These are phyloP conservation scores for Thoracochromis brauschi DNA, from an alignment of 2,113 vertebrate species.

Conservation along the genomic window DNA sequence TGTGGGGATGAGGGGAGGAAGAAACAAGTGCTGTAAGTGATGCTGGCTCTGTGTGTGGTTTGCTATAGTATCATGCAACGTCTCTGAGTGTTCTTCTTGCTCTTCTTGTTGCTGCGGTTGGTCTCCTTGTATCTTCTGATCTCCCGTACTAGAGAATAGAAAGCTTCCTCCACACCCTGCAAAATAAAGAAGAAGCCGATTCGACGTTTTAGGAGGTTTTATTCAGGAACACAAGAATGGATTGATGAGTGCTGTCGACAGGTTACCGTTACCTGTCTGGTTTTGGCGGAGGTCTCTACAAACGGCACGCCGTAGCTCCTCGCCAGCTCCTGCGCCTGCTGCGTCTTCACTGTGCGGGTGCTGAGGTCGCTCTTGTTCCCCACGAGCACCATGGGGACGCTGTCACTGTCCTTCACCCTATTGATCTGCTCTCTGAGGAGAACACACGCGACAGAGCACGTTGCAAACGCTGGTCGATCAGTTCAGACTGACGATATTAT, in stretches of 20 bases:
- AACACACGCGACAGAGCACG: neutral
- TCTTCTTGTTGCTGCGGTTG: slow-evolving; percentile 81
- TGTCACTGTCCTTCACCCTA: slow-evolving; percentile 83
- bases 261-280: slow-evolving; percentile 71
- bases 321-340: slow-evolving; percentile 78
- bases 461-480: neutral
- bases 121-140: slow-evolving; percentile 82
- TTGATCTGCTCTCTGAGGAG: slow-evolving; percentile 79
- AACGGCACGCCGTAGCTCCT: slow-evolving; percentile 78
- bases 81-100: slow-evolving; percentile 78
- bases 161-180: slow-evolving; percentile 82
- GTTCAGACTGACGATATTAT: neutral
- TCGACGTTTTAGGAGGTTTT: neutral
- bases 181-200: neutral
- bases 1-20: neutral
- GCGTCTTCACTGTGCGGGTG: slow-evolving; percentile 72
- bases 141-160: slow-evolving; percentile 83
- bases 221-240: neutral
- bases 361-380: slow-evolving; percentile 81
- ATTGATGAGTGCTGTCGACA: neutral
- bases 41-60: neutral
- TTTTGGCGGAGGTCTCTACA: slow-evolving; percentile 83
- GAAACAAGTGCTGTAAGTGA: slow-evolving; percentile 14
- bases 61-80: slow-evolving; percentile 78
- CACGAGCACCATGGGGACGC: slow-evolving; percentile 82